Conservation (phyloP, 2,888 invertebrate genomes). For the Micoletzkya japonica region DNA sequence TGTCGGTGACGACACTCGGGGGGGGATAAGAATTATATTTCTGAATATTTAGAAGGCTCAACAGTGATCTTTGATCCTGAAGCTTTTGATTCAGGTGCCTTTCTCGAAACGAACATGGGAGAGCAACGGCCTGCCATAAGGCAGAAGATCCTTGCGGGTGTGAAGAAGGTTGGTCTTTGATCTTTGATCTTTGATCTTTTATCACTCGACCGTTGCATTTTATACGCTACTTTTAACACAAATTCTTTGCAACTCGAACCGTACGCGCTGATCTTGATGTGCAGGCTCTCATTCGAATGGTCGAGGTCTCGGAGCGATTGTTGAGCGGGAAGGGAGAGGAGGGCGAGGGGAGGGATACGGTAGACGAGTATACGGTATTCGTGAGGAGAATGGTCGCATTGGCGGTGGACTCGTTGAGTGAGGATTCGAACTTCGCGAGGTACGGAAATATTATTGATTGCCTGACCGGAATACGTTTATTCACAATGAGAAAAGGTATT, state of each 20-base stretch:
- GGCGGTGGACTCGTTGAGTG: constrained; percentile 36
- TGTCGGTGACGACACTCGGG: no score
- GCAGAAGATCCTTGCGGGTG: constrained; percentile 37
- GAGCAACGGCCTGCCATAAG: constrained; percentile 38
- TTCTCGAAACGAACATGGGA: constrained; percentile 38
- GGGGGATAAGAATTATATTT: no score
- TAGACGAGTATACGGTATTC: neutral
- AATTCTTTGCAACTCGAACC: no score
- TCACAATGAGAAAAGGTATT: no score
- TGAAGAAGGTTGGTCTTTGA: constrained; percentile 32
- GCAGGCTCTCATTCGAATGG: constrained; percentile 25
- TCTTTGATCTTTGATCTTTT: neutral
- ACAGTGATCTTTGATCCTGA: no score
- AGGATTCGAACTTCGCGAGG: constrained; percentile 39
- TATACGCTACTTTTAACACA: no score
- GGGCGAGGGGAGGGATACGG: neutral
- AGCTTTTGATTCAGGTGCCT: no score
- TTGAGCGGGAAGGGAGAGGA: neutral
- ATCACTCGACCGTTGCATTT: no score
- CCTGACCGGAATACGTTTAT: neutral
- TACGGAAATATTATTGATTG: neutral
- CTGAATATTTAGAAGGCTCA: no score
- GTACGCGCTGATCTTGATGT: neutral
- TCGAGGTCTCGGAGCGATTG: constrained; percentile 11
- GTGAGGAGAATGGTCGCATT: constrained; percentile 11